Base-by-base conservation (phyloP, 2,888 invertebrate genomes). In the Dolichomitus sp. region DNA sequence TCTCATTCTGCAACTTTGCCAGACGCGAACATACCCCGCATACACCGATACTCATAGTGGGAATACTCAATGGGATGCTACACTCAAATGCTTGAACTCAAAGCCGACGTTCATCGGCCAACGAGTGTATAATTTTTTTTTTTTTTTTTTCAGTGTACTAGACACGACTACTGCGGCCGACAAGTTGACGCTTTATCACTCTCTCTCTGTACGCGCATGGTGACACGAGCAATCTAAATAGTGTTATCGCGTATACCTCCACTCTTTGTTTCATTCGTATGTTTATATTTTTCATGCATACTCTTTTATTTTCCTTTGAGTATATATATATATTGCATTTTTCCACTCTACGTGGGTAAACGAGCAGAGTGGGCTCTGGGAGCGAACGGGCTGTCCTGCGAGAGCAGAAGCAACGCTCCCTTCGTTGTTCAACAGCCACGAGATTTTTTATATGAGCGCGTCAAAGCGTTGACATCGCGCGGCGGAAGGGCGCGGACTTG, bases 381-480 rank as follows among this genome's bases (percentile, higher is more conserved):
- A 9, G 17, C 5, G 5, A 9, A 30, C 5, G 30, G 19, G 0
- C 61, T 11, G 19, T 40, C 17, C 61, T 19, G 37, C 37, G 17
- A 30, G 19, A 17, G 11, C 33, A 59, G 2, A 59, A 59, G n/a
- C 59, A n/a, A 7, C 17, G 5, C 23, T 33, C 59, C 45, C 59
- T 76, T 66, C 76, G 76, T 68, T 57, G 54, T 84, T 85, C 75
- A 54, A 45, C 75, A 75, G 79, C 73, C 63, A 12, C 65, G 87
- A 86, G 87, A 88, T 88, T 88, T 87, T 81, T 81, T 54, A 48
- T 88, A 87, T 78, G 86, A 79, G 86, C 88, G 87, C 88, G 89
- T 89, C 90, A 90, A 89, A 90, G 89, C 88, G 89, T 87, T 84
- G 89, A 88, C 88, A 84, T 65, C 74, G 85, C 74, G 85, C 73